Conservation (phyloP, 2,113 vertebrate species). For the Tupaia chinensis region DNA sequence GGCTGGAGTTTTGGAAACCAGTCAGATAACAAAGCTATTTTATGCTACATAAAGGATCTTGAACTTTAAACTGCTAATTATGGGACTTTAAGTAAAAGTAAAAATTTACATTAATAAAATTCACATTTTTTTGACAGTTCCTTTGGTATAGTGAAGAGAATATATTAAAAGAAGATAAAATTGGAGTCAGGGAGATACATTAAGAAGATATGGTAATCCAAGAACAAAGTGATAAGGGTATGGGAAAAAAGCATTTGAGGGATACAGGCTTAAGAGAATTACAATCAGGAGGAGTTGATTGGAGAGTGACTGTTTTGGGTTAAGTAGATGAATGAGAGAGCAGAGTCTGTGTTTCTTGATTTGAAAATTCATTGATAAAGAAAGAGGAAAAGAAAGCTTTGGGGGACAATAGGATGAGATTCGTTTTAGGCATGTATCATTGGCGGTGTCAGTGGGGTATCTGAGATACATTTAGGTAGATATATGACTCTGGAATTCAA, state of each 20-base stretch:
- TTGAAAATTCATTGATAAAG: conserved; percentile 3
- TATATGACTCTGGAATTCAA: background rate
- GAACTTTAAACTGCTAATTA: background rate
- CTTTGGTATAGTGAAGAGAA: conserved; percentile 5
- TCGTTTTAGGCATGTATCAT: background rate
- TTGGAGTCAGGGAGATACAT: background rate
- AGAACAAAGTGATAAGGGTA: background rate
- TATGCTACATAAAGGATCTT: background rate
- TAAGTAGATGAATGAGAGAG: background rate
- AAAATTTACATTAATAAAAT: background rate
- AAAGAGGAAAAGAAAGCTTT: background rate
- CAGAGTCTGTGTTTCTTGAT: background rate
- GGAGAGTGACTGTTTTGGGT: background rate
- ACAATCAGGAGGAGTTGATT: background rate
- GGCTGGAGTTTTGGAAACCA: background rate
- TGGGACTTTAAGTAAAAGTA: conserved; percentile 34
- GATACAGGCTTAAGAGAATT: background rate
- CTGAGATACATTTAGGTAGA: background rate
- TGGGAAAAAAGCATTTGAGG: background rate
- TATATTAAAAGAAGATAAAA: background rate
- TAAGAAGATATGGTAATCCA: background rate
- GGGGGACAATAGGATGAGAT: background rate
- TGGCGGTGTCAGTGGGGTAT: background rate
- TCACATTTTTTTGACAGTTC: background rate
- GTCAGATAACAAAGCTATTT: background rate